phyloP scores from a whole-genome alignment of 1,140 invertebrate species.

The Anastrepha obliqua region DNA sequence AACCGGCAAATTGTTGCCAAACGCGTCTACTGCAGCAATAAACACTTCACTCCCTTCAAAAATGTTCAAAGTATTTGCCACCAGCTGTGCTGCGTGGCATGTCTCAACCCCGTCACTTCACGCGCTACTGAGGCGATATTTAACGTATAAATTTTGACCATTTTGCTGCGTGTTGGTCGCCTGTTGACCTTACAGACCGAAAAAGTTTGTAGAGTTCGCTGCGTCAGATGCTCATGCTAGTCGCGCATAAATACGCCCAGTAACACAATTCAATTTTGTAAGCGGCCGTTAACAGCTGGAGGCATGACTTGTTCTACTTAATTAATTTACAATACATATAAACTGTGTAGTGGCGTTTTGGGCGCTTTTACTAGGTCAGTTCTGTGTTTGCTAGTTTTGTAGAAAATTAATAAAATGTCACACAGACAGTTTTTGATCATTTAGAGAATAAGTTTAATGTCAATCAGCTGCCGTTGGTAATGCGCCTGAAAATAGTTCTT shows the following conservation, averaged over 20 bases:
- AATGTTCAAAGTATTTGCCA: too few relatives aligned
- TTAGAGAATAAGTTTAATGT: too few relatives aligned
- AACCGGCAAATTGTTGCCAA: constrained; percentile 20
- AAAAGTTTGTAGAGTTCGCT: not conserved
- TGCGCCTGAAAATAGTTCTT: too few relatives aligned
- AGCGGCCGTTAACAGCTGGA: not conserved
- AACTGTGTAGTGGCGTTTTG: not conserved
- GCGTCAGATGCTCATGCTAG: not conserved
- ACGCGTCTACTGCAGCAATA: not conserved
- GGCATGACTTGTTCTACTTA: not conserved
- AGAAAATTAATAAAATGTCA: not conserved
- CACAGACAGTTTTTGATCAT: too few relatives aligned
- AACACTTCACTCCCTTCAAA: not conserved
- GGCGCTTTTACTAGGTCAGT: not conserved
- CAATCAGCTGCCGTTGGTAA: too few relatives aligned
- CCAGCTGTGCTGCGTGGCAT: not conserved
- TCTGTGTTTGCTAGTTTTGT: not conserved
- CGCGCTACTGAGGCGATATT: not conserved
- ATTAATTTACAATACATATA: constrained; percentile 10
- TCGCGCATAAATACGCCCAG: not conserved
- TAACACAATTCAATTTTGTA: not conserved
- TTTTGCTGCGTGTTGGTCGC: not conserved
- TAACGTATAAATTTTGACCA: not conserved
- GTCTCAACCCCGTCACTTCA: not conserved
- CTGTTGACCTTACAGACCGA: not conserved